A percentile compares a stretch with the other conserved stretches of the same genome.
phyloP scores from a whole-genome alignment of 2,888 invertebrate genomes.

The Chouioia cunea region DNA sequence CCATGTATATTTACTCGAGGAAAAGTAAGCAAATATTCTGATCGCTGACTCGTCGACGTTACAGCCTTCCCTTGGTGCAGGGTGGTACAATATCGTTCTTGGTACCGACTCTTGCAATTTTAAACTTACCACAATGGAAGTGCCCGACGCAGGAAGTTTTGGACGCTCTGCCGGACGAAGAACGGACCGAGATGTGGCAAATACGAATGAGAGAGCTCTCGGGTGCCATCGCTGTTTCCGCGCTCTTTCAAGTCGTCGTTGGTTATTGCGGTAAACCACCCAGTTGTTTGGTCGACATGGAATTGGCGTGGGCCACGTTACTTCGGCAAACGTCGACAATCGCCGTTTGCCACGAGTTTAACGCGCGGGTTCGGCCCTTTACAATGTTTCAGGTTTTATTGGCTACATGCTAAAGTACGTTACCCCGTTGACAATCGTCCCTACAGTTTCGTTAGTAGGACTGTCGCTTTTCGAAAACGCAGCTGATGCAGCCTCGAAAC shows the following conservation, averaged over 20 bases:
- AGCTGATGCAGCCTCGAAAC: conserved; percentile 82
- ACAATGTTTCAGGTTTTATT: conserved; percentile 74
- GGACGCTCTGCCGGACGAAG: conserved; percentile 71
- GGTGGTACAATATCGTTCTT: conserved; percentile 85
- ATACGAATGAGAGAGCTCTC: conserved; percentile 83
- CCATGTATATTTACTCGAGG: too few relatives aligned
- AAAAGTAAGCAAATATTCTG: too few relatives aligned
- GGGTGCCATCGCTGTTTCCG: conserved; percentile 85
- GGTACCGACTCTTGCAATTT: conserved; percentile 82
- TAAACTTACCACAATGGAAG: conserved; percentile 79
- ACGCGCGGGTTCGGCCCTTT: background rate
- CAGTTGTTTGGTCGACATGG: background rate
- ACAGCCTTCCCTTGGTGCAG: conserved; percentile 79
- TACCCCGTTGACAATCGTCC: conserved; percentile 86
- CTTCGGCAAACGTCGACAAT: too few relatives aligned
- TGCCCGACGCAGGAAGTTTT: conserved; percentile 74
- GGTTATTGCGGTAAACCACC: conserved; percentile 69
- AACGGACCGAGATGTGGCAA: conserved; percentile 78
- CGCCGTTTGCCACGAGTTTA: background rate
- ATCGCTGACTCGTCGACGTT: background rate
- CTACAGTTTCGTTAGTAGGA: conserved; percentile 86
- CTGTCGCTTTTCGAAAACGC: conserved; percentile 87
- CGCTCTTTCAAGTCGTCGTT: conserved; percentile 80
- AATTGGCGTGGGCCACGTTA: too few relatives aligned
- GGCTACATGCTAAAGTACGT: conserved; percentile 81